A percentile compares a stretch with the other conserved stretches of the same genome.
phyloP scores from a whole-genome alignment of 2,888 invertebrate species.

The Troides aeacus region DNA sequence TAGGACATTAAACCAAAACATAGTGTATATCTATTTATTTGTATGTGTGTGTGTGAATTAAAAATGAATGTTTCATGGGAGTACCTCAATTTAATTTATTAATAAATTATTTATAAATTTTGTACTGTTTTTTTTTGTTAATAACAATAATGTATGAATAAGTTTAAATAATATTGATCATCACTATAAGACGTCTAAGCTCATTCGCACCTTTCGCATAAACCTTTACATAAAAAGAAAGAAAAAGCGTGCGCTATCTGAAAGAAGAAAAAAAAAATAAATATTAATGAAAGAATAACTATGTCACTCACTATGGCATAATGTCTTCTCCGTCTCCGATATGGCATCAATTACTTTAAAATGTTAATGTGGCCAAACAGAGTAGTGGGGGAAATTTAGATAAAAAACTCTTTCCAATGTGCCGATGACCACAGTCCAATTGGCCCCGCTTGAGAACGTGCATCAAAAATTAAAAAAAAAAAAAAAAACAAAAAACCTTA shows the following conservation, averaged over 20 bases:
- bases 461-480: constrained; percentile 34
- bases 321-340: constrained; percentile 58
- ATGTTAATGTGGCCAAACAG: constrained; percentile 62
- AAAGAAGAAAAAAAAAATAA: constrained; percentile 51
- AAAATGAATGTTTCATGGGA: constrained; percentile 49
- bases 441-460: constrained; percentile 57
- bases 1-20: constrained; percentile 45
- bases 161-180: constrained; percentile 3
- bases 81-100: constrained; percentile 67
- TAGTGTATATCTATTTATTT: constrained; percentile 47
- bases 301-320: constrained; percentile 66
- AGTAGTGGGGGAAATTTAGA: constrained; percentile 68
- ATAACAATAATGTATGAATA: not conserved
- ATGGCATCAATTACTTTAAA: constrained; percentile 61
- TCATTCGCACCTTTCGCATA: constrained; percentile 44
- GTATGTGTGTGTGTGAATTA: constrained; percentile 43
- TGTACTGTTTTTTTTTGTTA: constrained; percentile 25
- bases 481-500: constrained; percentile 3
- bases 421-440: constrained; percentile 65
- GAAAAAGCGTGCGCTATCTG: constrained; percentile 52
- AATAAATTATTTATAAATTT: constrained; percentile 37
- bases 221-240: constrained; percentile 48
- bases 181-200: not conserved
- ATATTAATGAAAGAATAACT: constrained; percentile 67
- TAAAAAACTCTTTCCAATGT: constrained; percentile 74